phyloP scores from a whole-genome alignment of 2,888 invertebrate genomes.

The Cosmorhoe ocellata region DNA sequence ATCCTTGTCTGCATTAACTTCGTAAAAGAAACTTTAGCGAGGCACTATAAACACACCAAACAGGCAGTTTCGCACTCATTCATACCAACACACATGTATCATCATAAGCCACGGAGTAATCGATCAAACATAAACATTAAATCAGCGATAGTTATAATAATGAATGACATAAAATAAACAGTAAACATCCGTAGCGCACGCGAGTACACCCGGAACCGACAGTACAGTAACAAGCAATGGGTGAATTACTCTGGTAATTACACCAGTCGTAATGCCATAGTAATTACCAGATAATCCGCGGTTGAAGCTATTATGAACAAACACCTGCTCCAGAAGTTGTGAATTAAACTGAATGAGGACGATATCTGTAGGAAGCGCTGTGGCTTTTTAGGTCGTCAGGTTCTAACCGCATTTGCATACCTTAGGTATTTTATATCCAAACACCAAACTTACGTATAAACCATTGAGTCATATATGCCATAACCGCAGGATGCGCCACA shows the following conservation, averaged over 20 bases:
- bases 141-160: conserved; percentile 4
- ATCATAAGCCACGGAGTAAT: no score
- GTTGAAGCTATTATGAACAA: conserved; percentile 21
- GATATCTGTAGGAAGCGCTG: conserved; percentile 4
- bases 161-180: conserved; percentile 9
- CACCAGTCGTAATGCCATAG: conserved; percentile 5
- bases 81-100: no score
- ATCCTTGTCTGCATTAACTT: no score
- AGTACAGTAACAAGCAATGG: conserved; percentile 14
- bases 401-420: not conserved
- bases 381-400: not conserved
- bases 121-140: conserved; percentile 1
- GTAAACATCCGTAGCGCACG: conserved; percentile 3
- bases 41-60: no score
- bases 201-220: conserved; percentile 15
- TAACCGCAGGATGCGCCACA: conserved; percentile 28
- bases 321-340: conserved; percentile 18
- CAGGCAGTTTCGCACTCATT: no score
- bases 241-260: conserved; percentile 16
- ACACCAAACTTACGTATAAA: not conserved
- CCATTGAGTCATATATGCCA: conserved; percentile 3
- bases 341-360: conserved; percentile 23
- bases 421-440: not conserved
- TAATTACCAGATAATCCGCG: conserved; percentile 4
- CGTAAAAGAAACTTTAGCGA: no score